Conservation (phyloP, 2,797 vertebrate genomes). For the Chrosomus eos region DNA sequence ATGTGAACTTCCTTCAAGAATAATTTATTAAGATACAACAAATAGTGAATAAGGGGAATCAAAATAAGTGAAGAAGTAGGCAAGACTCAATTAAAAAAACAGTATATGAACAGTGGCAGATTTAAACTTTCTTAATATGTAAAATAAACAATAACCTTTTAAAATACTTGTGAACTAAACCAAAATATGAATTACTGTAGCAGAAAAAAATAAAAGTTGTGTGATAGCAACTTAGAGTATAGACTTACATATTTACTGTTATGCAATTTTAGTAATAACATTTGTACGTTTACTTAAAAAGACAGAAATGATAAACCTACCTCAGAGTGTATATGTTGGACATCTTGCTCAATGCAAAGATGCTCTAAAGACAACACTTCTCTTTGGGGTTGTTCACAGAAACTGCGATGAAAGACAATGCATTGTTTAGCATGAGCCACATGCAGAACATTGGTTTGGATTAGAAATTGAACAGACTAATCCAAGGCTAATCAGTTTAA, state of each 20-base stretch:
- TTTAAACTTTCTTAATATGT: background rate
- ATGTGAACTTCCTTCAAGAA: background rate
- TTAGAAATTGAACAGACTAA: slow-evolving; percentile 48
- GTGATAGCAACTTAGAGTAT: background rate
- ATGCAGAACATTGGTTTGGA: slow-evolving; percentile 38
- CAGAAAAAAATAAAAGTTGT: background rate
- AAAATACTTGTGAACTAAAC: background rate
- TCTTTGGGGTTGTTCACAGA: slow-evolving; percentile 39
- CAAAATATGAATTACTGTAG: background rate
- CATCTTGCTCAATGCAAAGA: slow-evolving; percentile 45
- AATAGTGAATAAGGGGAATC: background rate
- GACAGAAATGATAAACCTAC: slow-evolving; percentile 23
- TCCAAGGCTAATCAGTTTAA: slow-evolving; percentile 57
- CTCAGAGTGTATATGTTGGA: slow-evolving; percentile 56
- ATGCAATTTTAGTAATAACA: background rate
- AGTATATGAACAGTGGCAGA: background rate
- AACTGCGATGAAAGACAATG: slow-evolving; percentile 24
- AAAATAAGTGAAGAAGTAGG: background rate
- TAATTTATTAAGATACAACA: background rate
- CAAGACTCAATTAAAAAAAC: background rate
- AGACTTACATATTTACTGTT: background rate
- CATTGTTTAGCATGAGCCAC: slow-evolving; percentile 23
- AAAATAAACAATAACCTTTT: background rate
- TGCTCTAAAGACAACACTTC: slow-evolving; percentile 20
- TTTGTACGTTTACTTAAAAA: background rate